A percentile compares a stretch with the other conserved stretches of the same genome.
These are phyloP conservation scores for Larimichthys crocea DNA, from an alignment of 2,113 vertebrate genomes.

Conservation along the genomic window DNA sequence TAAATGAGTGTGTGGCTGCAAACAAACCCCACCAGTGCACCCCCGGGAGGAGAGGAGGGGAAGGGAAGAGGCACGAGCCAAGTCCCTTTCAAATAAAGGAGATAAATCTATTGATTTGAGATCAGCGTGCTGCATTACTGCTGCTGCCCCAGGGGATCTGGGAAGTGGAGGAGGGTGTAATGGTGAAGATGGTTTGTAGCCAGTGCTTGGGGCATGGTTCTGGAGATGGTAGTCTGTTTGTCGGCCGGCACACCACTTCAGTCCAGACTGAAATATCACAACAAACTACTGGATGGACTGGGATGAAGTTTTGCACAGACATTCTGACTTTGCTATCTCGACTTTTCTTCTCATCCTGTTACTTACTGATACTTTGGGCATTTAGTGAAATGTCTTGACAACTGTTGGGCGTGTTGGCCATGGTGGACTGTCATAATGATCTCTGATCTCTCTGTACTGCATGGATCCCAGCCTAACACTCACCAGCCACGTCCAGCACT, in stretches of 20 bases:
- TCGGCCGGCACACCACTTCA: neutral
- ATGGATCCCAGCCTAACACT: too few relatives aligned
- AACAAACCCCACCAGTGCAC: slow-evolving; percentile 72
- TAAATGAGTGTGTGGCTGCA: slow-evolving; percentile 72
- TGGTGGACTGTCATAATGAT: too few relatives aligned
- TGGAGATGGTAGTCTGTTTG: neutral
- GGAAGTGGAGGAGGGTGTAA: slow-evolving; percentile 42
- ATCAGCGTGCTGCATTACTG: slow-evolving; percentile 78
- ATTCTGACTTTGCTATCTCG: neutral
- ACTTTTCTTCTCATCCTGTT: neutral
- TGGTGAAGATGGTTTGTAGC: slow-evolving; percentile 15
- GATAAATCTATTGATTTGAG: slow-evolving; percentile 83
- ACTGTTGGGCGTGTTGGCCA: neutral
- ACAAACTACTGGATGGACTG: neutral
- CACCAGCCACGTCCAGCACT: too few relatives aligned
- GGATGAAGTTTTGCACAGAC: neutral
- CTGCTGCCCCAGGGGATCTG: slow-evolving; percentile 40
- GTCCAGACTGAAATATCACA: neutral
- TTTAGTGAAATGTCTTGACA: neutral
- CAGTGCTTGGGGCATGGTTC: neutral
- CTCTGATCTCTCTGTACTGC: too few relatives aligned
- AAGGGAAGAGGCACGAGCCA: slow-evolving; percentile 49
- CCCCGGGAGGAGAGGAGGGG: slow-evolving; percentile 68
- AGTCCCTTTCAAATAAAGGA: slow-evolving; percentile 60
- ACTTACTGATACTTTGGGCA: neutral